Percentiles rank a stretch among this genome's conserved stretches.
phyloP scores from a whole-genome alignment of 2,888 invertebrate species.

The Leucophora obtusa region DNA sequence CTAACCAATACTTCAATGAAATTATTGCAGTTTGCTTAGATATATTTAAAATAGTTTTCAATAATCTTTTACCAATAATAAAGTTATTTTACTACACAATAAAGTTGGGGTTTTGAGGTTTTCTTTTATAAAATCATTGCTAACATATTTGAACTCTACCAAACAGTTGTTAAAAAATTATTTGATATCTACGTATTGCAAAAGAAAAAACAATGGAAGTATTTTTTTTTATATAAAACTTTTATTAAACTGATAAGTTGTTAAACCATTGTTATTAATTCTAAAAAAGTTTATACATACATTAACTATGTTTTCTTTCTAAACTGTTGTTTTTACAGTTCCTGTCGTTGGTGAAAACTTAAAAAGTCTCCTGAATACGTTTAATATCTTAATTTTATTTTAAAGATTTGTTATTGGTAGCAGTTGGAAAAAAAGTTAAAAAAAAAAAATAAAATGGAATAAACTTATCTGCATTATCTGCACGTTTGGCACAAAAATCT shows the following conservation, averaged over 20 bases:
- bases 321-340: not conserved
- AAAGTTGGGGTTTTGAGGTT: not conserved
- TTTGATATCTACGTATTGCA: not conserved
- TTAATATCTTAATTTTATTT: slow-evolving; percentile 22
- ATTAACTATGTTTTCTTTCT: not conserved
- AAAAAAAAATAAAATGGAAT: slow-evolving; percentile 19
- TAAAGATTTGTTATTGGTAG: not conserved
- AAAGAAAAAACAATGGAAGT: not conserved
- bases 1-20: no score
- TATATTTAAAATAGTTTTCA: no score
- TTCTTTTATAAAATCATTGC: not conserved
- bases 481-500: slow-evolving; percentile 51
- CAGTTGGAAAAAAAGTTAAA: not conserved
- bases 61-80: no score
- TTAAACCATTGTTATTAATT: not conserved
- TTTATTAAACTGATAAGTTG: not conserved
- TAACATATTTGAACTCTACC: not conserved
- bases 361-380: slow-evolving; percentile 9
- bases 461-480: slow-evolving; percentile 42
- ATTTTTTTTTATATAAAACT: not conserved
- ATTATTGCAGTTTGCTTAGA: no score
- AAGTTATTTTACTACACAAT: not conserved
- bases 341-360: not conserved
- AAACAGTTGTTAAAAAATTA: not conserved
- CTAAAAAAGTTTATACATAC: no score